Conservation (phyloP, 2,113 vertebrate genomes). For the Dasyprocta punctata region DNA sequence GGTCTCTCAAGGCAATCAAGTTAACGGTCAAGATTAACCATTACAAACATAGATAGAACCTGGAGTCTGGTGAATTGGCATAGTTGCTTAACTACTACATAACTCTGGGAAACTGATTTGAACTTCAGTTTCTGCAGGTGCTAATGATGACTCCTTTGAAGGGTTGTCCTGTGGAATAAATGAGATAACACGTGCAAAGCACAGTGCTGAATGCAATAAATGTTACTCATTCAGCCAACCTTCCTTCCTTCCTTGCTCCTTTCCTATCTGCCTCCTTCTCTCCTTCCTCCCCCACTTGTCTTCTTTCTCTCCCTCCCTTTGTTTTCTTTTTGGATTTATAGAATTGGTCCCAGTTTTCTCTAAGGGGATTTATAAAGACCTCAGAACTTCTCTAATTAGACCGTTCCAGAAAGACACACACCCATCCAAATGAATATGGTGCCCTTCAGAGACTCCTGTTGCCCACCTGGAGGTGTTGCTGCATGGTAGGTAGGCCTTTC, state of each 20-base stretch:
- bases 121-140: not conserved
- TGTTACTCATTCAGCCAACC: not conserved
- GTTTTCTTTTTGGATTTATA: not conserved
- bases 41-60: not conserved
- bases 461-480: not conserved
- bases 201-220: not conserved
- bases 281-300: no score
- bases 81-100: not conserved
- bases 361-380: not conserved
- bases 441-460: not conserved
- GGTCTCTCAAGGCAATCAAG: not conserved
- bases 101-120: not conserved
- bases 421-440: not conserved
- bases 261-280: not conserved
- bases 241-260: not conserved
- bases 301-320: no score
- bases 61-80: not conserved
- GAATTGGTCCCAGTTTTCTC: not conserved
- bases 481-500: not conserved
- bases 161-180: not conserved
- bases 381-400: not conserved
- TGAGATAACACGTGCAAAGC: not conserved
- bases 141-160: not conserved
- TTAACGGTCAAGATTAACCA: not conserved
- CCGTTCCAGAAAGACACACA: not conserved